Percentiles rank a stretch among this genome's conserved stretches.
Conservation (phyloP, 2,113 vertebrate genomes). For the Grallaria varia region DNA sequence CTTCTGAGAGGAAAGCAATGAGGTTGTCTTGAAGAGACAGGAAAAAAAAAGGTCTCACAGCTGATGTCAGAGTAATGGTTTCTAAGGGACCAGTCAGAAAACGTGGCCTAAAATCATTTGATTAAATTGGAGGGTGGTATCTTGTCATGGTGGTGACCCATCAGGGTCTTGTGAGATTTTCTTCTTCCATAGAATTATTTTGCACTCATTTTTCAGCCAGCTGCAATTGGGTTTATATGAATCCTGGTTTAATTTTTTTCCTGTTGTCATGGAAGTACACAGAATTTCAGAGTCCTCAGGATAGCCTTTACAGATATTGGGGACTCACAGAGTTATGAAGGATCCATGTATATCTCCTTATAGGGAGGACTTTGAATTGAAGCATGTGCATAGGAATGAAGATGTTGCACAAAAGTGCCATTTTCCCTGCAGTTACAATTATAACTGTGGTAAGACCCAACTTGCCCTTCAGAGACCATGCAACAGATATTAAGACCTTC, state of each 20-base stretch:
- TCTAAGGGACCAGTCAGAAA: too few relatives aligned
- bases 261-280: not conserved
- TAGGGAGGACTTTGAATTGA: not conserved
- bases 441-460: not conserved
- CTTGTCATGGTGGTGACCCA: too few relatives aligned
- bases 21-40: too few relatives aligned
- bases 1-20: too few relatives aligned
- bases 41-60: too few relatives aligned
- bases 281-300: not conserved
- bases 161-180: too few relatives aligned
- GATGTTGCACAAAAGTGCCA: not conserved
- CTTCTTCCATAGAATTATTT: not conserved
- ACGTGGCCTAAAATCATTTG: too few relatives aligned
- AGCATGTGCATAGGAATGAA: not conserved
- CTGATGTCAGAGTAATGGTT: too few relatives aligned
- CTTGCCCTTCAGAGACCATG: not conserved
- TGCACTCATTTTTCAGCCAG: not conserved
- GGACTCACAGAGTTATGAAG: fast-evolving
- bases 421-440: not conserved
- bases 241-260: not conserved
- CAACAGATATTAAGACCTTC: not conserved
- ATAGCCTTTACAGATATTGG: not conserved
- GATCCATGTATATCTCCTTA: not conserved
- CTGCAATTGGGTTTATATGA: not conserved
- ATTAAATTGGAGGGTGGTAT: too few relatives aligned